Base-by-base conservation (phyloP, 2,113 vertebrate species). In the Ibidorhyncha struthersii region DNA sequence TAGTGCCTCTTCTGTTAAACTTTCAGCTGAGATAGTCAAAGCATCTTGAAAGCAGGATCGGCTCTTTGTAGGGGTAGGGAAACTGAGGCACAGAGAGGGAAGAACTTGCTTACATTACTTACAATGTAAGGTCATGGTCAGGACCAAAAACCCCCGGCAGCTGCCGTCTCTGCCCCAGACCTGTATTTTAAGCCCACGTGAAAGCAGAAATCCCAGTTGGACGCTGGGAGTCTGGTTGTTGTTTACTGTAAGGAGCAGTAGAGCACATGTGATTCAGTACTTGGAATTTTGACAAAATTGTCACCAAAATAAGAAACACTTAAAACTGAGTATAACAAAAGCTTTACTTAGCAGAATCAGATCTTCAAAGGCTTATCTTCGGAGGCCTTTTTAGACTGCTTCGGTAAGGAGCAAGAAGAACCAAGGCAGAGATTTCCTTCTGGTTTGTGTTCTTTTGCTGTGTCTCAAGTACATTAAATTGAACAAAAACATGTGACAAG, bases 401-500 rank as follows among this genome's bases (percentile, higher is more conserved):
- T 84, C 9, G 9, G 72, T 92, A 47, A 63, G 65, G 62, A 95
- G 90, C 61, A 81, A 63, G 90, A 78, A 66, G 69, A 81, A 52
- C 41, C 1, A 4, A 86, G 67, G 82, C 95, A 91, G 70, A 93
- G 67, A 87, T 89, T 91, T 90, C 58, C 70, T 90, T 97, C 89
- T 96, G 91, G 66, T 85, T 95, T 91, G 84, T 0, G 11, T 97
- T 95, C 78, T 40, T 82, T 55, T 49, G 70, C 94, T 85, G 3
- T 25, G 84, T 93, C 93, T 74, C 62, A 17, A 94, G 58, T 70
- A 80, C 89, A 78, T 94, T 41, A 73, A 76, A 73, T 62, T 96
- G 96, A 97, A 91, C 89, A 91, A 80, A 96, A 96, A 14, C 87
- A 92, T 84, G 87, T 96, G 96, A 96, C 93, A 83, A 73, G 26